Evolutionary conservation across 2,888 invertebrate genomes (phyloP), one percentile per base, ranked within the genome.

Genomic region (Crossocerus cetratus): DNA sequence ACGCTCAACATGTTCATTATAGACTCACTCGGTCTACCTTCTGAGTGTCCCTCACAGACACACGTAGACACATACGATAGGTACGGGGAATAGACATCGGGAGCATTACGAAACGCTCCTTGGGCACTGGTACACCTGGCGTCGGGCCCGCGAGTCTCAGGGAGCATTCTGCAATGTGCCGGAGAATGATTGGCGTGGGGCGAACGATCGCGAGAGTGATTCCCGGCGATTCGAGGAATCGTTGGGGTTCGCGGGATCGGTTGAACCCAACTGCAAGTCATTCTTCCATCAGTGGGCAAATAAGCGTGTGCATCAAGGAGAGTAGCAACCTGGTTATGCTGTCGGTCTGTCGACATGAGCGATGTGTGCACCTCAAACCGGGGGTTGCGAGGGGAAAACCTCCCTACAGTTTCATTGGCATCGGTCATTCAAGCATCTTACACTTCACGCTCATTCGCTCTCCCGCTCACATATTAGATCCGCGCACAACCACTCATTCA

Each of bases 391-490:
- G 54, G 58, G 57, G 53, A 55, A 53, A 43, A 43, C 58, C 32
- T 20, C 66, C 21, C 18, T 49, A 18, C 53, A 45, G 53, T 61
- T 56, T 67, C 59, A 71, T 57, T 45, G 32, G 67, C 69, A 75
- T 72, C 70, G 71, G 70, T 76, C 73, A 68, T 65, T 55, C 5
- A 57, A 72, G 63, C 63, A 64, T 62, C 8, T 32, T 11, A 32
- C 32, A 32, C 32, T 32, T 32, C 32, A 32, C 32, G 32, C 32
- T 32, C 32, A 1, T 32, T 32, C 32, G 0, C 32, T 32, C 49
- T 49, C 63, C 45, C 49, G 16, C 49, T 49, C 13, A 49, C 16
- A 11, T n/a, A 1, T 49, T 16, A 49, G n/a, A n/a, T 49, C 16
- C 4, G 16, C 49, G 14, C 49, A 13, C 16, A 14, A 43, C 49